Conservation (phyloP, 2,888 invertebrate species). For the Hirtodrosophila duncani region DNA sequence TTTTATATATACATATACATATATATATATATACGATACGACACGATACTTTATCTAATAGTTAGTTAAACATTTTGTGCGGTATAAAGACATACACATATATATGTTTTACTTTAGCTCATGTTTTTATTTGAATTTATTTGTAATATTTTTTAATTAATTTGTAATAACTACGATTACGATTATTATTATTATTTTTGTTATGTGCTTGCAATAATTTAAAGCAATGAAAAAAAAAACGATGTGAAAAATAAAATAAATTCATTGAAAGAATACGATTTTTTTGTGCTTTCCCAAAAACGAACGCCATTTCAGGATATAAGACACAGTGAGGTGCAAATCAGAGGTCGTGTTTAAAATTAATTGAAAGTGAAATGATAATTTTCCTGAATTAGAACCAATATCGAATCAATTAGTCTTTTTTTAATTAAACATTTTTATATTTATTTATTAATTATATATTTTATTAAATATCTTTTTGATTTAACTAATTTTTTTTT, state of each 20-base stretch:
- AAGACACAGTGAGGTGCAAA: too few species aligned
- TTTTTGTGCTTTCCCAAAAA: neutral
- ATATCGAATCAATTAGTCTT: too few species aligned
- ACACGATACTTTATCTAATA: too few species aligned
- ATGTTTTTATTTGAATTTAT: slow-evolving; percentile 71
- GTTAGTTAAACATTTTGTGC: slow-evolving; percentile 53
- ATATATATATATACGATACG: too few species aligned
- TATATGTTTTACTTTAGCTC: slow-evolving; percentile 50
- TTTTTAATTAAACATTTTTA: too few species aligned
- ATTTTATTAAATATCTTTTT: neutral
- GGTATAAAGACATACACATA: slow-evolving; percentile 54
- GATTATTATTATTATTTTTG: slow-evolving; percentile 44
- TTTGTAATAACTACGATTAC: slow-evolving; percentile 55
- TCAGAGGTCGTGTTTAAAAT: too few species aligned
- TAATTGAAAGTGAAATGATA: too few species aligned
- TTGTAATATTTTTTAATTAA: slow-evolving; percentile 64
- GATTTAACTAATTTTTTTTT: neutral
- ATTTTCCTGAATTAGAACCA: too few species aligned
- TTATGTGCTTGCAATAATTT: slow-evolving; percentile 67
- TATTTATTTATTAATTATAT: too few species aligned
- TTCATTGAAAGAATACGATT: slow-evolving; percentile 35
- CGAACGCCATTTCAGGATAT: too few species aligned
- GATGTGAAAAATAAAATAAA: slow-evolving; percentile 39
- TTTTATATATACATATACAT: too few species aligned
- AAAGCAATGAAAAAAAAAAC: slow-evolving; percentile 44